phyloP scores from a whole-genome alignment of 2,797 vertebrate species.

The Emydoidea blandingii region DNA sequence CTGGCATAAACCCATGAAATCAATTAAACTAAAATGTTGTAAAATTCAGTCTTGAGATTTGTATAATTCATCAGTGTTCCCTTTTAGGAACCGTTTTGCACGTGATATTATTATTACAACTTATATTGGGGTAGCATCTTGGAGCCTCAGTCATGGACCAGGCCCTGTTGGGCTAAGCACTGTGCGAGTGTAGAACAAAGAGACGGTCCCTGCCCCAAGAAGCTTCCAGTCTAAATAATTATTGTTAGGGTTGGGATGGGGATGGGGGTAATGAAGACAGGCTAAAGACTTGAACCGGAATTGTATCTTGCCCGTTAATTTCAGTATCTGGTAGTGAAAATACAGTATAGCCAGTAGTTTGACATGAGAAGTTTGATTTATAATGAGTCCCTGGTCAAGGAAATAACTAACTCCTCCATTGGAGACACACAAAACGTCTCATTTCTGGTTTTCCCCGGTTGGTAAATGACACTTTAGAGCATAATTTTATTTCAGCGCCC shows the following conservation, averaged over 20 bases:
- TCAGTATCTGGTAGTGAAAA: background rate
- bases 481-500: background rate
- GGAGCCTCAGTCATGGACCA: rapidly evolving
- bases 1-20: background rate
- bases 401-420: background rate
- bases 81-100: background rate
- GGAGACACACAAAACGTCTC: rapidly evolving
- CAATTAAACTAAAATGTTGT: background rate
- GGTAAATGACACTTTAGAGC: rapidly evolving
- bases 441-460: background rate
- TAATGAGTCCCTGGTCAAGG: rapidly evolving
- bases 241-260: background rate
- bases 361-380: background rate
- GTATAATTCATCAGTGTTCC: background rate
- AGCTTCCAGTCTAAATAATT: background rate
- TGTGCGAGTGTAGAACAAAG: background rate
- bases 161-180: rapidly evolving
- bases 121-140: background rate
- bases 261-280: background rate
- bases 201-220: background rate
- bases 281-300: background rate
- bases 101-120: rapidly evolving
- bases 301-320: background rate
- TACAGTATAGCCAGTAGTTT: background rate
- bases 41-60: background rate